Percentiles rank a stretch among this genome's conserved stretches.
Conservation (phyloP, 2,888 invertebrate species). For the Calameuta pallipes region DNA sequence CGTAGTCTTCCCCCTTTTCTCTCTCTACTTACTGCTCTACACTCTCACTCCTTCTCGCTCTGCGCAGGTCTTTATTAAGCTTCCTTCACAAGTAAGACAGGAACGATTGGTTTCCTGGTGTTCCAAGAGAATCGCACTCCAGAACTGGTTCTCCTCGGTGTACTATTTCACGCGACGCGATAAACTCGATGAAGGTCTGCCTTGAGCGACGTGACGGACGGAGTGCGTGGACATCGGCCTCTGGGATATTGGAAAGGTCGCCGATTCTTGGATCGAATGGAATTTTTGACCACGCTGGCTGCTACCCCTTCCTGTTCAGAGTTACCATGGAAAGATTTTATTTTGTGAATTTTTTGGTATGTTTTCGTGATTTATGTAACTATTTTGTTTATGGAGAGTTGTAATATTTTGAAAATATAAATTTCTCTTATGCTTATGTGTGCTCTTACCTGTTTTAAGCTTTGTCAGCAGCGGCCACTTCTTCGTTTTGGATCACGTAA, state of each 20-base stretch:
- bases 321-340: not conserved
- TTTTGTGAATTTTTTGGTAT: not conserved
- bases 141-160: not conserved
- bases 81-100: not conserved
- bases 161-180: not conserved
- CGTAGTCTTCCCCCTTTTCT: not conserved
- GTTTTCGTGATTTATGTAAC: too few species aligned
- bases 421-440: not conserved
- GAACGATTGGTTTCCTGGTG: not conserved
- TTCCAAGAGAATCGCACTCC: not conserved
- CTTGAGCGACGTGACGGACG: not conserved
- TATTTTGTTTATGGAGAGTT: too few species aligned
- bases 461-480: not conserved
- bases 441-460: not conserved
- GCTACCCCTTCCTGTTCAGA: not conserved
- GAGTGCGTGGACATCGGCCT: not conserved
- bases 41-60: not conserved
- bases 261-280: not conserved
- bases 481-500: conserved; percentile 24
- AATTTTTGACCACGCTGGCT: not conserved
- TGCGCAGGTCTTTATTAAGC: not conserved
- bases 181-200: not conserved
- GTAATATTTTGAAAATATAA: not conserved
- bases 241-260: not conserved
- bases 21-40: not conserved